phyloP scores from a whole-genome alignment of 2,888 invertebrate species.

The Limnephilus rhombicus region DNA sequence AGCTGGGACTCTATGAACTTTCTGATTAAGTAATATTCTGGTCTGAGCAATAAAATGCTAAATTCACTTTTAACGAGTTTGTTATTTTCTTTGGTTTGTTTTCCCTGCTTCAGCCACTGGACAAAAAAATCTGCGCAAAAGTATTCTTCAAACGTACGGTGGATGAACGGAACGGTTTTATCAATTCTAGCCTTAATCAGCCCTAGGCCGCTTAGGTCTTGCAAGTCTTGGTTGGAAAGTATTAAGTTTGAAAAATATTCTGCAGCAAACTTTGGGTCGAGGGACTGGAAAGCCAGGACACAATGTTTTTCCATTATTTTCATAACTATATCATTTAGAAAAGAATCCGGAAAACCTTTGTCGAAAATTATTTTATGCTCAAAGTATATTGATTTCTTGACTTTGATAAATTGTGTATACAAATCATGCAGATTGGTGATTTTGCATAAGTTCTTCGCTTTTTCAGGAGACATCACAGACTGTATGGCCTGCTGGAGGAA shows the following conservation, averaged over 20 bases:
- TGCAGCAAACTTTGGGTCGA: not conserved
- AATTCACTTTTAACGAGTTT: not conserved
- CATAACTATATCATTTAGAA: not conserved
- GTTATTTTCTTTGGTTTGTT: not conserved
- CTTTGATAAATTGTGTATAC: not conserved
- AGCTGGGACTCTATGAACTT: not conserved
- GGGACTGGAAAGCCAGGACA: not conserved
- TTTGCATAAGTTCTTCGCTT: not conserved
- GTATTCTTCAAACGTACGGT: not conserved
- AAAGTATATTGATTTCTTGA: not conserved
- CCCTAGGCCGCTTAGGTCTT: not conserved
- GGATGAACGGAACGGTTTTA: not conserved
- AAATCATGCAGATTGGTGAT: not conserved
- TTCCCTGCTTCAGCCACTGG: not conserved
- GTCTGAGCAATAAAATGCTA: not conserved
- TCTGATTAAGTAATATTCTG: not conserved
- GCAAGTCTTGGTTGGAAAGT: not conserved
- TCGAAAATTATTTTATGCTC: not conserved
- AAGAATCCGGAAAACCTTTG: not conserved
- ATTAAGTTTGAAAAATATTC: not conserved
- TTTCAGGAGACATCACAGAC: not conserved
- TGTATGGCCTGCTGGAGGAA: not conserved
- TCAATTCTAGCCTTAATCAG: not conserved
- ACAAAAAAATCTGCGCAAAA: not conserved
- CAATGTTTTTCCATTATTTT: not conserved